Evolutionary conservation across 2,797 vertebrate species (phyloP).

Genomic region (Cyclopterus lumpus): DNA sequence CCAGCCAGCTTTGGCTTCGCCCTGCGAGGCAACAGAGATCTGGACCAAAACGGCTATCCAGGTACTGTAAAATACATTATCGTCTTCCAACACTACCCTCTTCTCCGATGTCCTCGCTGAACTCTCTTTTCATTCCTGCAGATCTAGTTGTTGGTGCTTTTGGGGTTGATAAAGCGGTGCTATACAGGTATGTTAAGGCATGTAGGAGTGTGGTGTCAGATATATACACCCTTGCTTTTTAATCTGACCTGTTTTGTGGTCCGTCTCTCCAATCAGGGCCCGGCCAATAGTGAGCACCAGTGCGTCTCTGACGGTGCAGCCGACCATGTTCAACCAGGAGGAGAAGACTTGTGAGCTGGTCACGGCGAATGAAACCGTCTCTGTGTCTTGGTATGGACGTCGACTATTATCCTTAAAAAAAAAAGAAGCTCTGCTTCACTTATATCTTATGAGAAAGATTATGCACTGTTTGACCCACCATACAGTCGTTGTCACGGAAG

Average conservation of each 20-base stretch:
- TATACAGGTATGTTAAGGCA: conserved; percentile 87
- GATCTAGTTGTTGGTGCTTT: conserved; percentile 94
- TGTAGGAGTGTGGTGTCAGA: not conserved
- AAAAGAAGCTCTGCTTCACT: not conserved
- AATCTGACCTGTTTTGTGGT: not conserved
- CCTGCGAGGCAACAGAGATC: conserved; percentile 86
- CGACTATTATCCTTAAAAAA: conserved; percentile 13
- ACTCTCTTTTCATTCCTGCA: conserved; percentile 58
- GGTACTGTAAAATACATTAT: conserved; percentile 69
- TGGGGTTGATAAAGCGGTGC: conserved; percentile 87
- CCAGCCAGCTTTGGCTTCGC: conserved; percentile 90
- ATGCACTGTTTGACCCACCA: not conserved
- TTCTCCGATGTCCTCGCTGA: not conserved
- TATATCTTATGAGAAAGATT: not conserved
- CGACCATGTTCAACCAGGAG: conserved; percentile 92
- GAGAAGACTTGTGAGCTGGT: conserved; percentile 87
- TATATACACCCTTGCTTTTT: not conserved
- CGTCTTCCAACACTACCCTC: not conserved
- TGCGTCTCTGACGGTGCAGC: conserved; percentile 86
- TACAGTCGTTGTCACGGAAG: not conserved
- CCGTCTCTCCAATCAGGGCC: conserved; percentile 78
- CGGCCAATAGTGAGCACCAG: conserved; percentile 90
- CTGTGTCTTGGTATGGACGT: conserved; percentile 88
- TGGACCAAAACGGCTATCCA: conserved; percentile 93
- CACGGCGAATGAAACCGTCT: conserved; percentile 71